A percentile compares a stretch with the other conserved stretches of the same genome.
phyloP scores from a whole-genome alignment of 2,888 invertebrate species.

The Euplagia quadripunctaria region DNA sequence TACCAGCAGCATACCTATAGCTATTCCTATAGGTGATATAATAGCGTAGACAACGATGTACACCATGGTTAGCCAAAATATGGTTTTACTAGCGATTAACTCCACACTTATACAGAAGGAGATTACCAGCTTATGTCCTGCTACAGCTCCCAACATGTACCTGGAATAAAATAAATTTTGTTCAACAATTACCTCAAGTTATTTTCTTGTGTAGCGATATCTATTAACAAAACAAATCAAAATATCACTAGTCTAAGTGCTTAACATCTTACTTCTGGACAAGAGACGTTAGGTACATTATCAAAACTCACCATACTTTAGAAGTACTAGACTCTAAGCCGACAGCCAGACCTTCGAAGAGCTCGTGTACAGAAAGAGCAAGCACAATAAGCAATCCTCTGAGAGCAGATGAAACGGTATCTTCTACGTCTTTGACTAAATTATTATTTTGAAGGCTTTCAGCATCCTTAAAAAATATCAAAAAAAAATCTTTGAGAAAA shows the following conservation, averaged over 20 bases:
- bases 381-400: constrained; percentile 93
- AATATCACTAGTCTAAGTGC: too few species aligned
- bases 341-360: constrained; percentile 95
- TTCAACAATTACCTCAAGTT: neutral
- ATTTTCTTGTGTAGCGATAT: too few species aligned
- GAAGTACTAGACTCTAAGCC: constrained; percentile 90
- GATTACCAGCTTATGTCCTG: constrained; percentile 95
- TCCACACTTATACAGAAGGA: constrained; percentile 96
- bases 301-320: constrained; percentile 73
- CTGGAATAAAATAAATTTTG: constrained; percentile 62
- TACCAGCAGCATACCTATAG: constrained; percentile 90
- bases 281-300: constrained; percentile 38
- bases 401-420: constrained; percentile 86
- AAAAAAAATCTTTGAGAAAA: neutral
- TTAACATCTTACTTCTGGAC: constrained; percentile 43
- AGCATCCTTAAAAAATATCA: constrained; percentile 61
- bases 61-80: constrained; percentile 87
- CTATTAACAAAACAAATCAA: too few species aligned
- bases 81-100: constrained; percentile 91
- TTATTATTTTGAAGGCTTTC: constrained; percentile 78
- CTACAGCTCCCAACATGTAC: constrained; percentile 95
- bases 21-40: constrained; percentile 94
- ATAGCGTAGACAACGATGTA: constrained; percentile 93
- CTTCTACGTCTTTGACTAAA: constrained; percentile 73
- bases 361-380: constrained; percentile 94